Base-by-base conservation (phyloP, 2,113 vertebrate genomes). In the Osmerus eperlanus region DNA sequence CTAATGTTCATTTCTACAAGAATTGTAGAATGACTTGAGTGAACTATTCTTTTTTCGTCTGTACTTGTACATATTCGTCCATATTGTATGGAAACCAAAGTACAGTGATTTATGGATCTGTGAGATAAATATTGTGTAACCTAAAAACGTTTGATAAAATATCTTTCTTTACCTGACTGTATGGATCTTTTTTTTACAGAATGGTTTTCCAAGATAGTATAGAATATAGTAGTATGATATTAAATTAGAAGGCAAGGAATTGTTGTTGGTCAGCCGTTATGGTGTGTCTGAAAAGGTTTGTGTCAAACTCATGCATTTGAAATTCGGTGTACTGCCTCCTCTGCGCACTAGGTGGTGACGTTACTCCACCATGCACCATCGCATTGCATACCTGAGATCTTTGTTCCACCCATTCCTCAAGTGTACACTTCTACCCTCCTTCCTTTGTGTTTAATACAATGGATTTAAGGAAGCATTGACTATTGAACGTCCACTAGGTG, bases 281-380 rank as follows among this genome's bases (percentile, higher is more conserved):
- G 2, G 54, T 13, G 11, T 54, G 1, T 12, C 28, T 56, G 16
- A 56, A 16, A 56, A n/a, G 55, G 41, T 47, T 47, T 47, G 41
- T 7, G 9, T 12, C 41, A 9, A 12, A 12, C 41, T 9, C 55
- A 18, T 56, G 55, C 32, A 6, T 47, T 47, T 47, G 41, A 47
- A 47, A 47, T 11, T 1, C 1, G 51, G 36, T 78, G 74, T 4
- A 60, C 6, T 81, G 65, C 25, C 36, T 7, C n/a, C 1, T 36
- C 0, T 0, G 5, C 21, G 1, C 89, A 83, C 87, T 83, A 89
- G 91, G 83, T 86, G 83, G 84, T 82, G 84, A 63, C 79, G 64
- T 85, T 76, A 41, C 75, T 65, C 82, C 71, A 53, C 58, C 6
- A 4, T 12, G 56, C 12, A 3, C 14, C 14, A 6, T n/a, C 13